phyloP scores from a whole-genome alignment of 2,797 vertebrate genomes.

The Denticeps clupeoides region DNA sequence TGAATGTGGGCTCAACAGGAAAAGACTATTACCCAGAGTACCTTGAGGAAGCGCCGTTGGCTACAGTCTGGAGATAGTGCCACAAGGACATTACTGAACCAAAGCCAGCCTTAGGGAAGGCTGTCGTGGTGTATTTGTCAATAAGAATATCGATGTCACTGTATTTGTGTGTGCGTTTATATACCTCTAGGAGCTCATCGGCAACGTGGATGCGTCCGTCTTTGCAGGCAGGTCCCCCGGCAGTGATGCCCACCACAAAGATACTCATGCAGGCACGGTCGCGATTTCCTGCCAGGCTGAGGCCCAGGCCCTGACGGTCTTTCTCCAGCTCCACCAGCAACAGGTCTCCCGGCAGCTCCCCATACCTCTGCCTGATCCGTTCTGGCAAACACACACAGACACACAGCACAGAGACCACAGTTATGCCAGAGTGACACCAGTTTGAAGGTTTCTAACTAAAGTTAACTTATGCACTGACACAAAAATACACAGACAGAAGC shows the following conservation, averaged over 20 bases:
- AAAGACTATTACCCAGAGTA: constrained; percentile 14
- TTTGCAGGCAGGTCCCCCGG: constrained; percentile 67
- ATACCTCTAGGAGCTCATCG: constrained; percentile 87
- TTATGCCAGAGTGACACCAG: background rate
- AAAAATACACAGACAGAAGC: too few relatives aligned
- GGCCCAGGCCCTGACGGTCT: constrained; percentile 79
- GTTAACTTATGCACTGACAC: background rate
- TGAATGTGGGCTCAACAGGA: constrained; percentile 16
- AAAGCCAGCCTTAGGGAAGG: too few relatives aligned
- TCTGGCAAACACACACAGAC: constrained; percentile 49
- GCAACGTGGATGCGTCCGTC: constrained; percentile 77
- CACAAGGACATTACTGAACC: too few relatives aligned
- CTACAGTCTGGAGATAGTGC: too few relatives aligned
- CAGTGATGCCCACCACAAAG: constrained; percentile 84
- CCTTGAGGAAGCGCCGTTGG: too few relatives aligned
- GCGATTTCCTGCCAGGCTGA: constrained; percentile 89
- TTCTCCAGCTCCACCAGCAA: constrained; percentile 88
- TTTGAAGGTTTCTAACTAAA: background rate
- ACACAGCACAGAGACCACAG: constrained; percentile 4
- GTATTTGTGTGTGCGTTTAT: background rate
- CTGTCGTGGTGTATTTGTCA: too few relatives aligned
- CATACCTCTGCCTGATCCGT: constrained; percentile 84
- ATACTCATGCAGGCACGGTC: constrained; percentile 86
- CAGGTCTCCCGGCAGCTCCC: constrained; percentile 79
- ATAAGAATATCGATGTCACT: background rate